Conservation (phyloP, 1,140 invertebrate species). For the Platorchestia sp. region DNA sequence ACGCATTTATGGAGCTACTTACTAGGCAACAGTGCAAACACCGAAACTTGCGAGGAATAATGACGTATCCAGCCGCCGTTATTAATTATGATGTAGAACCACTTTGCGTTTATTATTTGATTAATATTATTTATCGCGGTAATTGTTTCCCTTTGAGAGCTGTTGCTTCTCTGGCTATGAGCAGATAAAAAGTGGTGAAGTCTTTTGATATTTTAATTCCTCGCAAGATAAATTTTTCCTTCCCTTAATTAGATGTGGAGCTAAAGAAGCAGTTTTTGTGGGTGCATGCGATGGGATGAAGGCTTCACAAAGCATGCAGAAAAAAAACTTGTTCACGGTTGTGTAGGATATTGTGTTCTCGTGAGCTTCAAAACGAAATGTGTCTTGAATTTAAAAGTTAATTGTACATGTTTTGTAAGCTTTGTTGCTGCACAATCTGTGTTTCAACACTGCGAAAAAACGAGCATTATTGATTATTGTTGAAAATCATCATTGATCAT, state of each 20-base stretch:
- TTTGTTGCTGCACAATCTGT: too few species aligned
- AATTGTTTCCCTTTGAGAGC: background rate
- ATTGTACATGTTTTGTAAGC: too few species aligned
- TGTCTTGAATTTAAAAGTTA: too few species aligned
- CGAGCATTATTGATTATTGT: too few species aligned
- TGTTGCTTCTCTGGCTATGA: background rate
- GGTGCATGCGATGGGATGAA: background rate
- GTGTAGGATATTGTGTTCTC: too few species aligned
- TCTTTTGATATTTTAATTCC: too few species aligned
- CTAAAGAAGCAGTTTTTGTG: background rate
- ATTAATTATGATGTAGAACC: background rate
- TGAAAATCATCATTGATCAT: too few species aligned
- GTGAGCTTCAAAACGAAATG: too few species aligned
- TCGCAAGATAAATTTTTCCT: background rate
- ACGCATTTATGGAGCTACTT: background rate
- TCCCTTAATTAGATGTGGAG: background rate
- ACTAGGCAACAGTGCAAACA: background rate
- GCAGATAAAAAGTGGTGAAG: background rate
- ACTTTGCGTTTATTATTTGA: background rate
- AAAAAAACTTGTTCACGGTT: too few species aligned
- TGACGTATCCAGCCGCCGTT: background rate
- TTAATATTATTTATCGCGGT: background rate
- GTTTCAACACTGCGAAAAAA: too few species aligned
- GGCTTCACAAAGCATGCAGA: too few species aligned
- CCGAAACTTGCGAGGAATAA: background rate